Evolutionary conservation across 35 echinoderm and acorn worm genomes (phyloP), one percentile per base, ranked within the genome.

Genomic region (Patiria miniata): DNA sequence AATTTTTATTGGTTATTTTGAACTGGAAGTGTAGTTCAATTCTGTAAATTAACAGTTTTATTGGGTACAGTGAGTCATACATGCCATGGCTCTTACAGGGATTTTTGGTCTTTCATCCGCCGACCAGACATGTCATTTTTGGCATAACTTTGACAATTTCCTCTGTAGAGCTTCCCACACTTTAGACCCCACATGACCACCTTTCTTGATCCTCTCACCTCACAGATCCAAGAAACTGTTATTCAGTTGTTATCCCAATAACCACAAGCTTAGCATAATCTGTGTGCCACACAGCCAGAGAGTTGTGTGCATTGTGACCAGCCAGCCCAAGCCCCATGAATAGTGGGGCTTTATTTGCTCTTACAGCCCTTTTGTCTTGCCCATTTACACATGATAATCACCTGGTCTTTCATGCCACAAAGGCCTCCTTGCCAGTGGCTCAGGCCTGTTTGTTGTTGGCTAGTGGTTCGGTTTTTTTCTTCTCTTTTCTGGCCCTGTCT

Each of bases 311-410:
- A 73, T 73, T 73, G 65, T 73, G 26, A 73, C 65, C 65, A 73
- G 65, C 65, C 34, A 73, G 65, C 34, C 65, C 19, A 73, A 73
- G 34, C 65, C 65, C 23, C 26, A 0, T 73, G 65, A 73, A 73
- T 73, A 73, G 65, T 47, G 65, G 65, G 65, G 65, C 65, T 73
- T 73, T 73, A 73, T 73, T 73, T 73, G 65, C 26, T 34, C 34
- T 73, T 73, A 22, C 23, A 73, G 65, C 65, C 65, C 65, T 73
- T 32, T 73, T 73, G 65, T 73, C 65, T 73, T 73, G 78, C 78
- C 38, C 78, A 80, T 52, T 47, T 52, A 80, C 78, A 80, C 78
- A 80, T 52, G 47, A 81, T 52, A 40, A 81, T 81, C 78, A 81
- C 78, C 65, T 32, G 65, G 26, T 34, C 65, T 32, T 73, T 73